These are phyloP conservation scores for Brachionus plicatilis DNA, from an alignment of 1,140 invertebrate genomes.

Conservation along the genomic window DNA sequence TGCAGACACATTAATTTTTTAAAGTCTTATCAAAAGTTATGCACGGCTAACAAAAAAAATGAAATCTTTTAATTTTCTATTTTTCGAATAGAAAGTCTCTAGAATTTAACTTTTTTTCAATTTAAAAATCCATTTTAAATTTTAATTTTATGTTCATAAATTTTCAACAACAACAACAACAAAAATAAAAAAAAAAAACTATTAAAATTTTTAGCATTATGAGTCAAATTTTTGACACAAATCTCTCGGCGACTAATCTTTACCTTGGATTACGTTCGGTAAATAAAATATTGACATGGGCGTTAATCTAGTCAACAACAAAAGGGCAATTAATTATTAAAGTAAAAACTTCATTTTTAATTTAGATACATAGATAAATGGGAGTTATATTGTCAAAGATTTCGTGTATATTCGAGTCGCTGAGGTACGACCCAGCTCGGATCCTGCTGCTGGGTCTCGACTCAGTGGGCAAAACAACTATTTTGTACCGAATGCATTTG, in stretches of 20 bases:
- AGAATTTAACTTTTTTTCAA: neutral
- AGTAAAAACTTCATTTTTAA: neutral
- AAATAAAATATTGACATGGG: neutral
- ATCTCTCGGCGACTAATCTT: neutral
- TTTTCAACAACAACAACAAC: neutral
- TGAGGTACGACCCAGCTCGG: constrained; percentile 25
- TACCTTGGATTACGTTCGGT: neutral
- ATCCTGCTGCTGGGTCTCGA: constrained; percentile 18
- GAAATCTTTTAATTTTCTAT: neutral
- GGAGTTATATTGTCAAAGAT: constrained; percentile 48
- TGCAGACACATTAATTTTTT: too few species aligned
- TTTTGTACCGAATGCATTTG: constrained; percentile 31
- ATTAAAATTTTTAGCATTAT: neutral
- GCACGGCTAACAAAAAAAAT: too few species aligned
- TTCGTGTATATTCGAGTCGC: constrained; percentile 43
- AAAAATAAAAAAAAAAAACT: neutral
- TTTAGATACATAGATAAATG: constrained; percentile 43
- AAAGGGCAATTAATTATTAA: neutral
- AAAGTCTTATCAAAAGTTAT: too few species aligned
- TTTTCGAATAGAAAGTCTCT: neutral
- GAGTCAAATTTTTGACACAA: neutral
- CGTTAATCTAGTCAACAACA: neutral
- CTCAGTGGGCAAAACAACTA: constrained; percentile 36
- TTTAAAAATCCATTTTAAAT: neutral
- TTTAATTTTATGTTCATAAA: neutral